Base-by-base conservation (phyloP, 2,113 vertebrate species). In the Piaya cayana region DNA sequence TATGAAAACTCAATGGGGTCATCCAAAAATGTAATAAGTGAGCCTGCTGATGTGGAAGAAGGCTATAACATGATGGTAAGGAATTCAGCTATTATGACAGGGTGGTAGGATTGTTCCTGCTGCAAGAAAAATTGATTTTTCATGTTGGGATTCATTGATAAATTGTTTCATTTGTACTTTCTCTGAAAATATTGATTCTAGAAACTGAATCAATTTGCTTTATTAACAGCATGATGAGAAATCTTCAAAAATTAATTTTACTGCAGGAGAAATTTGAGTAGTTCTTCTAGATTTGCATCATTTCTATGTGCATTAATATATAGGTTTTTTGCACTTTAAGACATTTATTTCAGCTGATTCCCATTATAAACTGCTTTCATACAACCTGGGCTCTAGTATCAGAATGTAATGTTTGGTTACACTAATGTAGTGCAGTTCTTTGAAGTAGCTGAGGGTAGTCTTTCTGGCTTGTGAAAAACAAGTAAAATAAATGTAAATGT, bases 11-110 rank as follows among this genome's bases (percentile, higher is more conserved):
- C 90, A 91, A 97, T 98, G 97, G 97, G 93, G 92, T 98, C 97
- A 0, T 96, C 96, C 82, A 97, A 97, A 96, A 97, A 93, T 78
- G 47, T 92, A 49, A 12, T 96, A 79, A 97, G 79, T 92, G 96
- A 98, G 68, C 90, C 96, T 79, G 82, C 93, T 89, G 96, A 80
- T 70, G 68, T 50, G 80, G 96, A 97, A 79, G 93, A 96, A 65
- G 89, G 92, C 77, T 97, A 91, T 62, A 95, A 96, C 72, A 82
- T 90, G 86, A 98, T 98, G 98, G 98, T 98, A 96, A 98, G 98
- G 95, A 11, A 52, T 78, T 86, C 58, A 39, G 7, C 59, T 58
- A 7, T 21, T 55, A 0, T 14, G 27, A 49, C 4, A 9, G 16
- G 15, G 0, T 69, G 64, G 16, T 20, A 67, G 27, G 45, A n/a